Evolutionary conservation across 2,113 vertebrate genomes (phyloP).

Genomic region (Noctilio leporinus): DNA sequence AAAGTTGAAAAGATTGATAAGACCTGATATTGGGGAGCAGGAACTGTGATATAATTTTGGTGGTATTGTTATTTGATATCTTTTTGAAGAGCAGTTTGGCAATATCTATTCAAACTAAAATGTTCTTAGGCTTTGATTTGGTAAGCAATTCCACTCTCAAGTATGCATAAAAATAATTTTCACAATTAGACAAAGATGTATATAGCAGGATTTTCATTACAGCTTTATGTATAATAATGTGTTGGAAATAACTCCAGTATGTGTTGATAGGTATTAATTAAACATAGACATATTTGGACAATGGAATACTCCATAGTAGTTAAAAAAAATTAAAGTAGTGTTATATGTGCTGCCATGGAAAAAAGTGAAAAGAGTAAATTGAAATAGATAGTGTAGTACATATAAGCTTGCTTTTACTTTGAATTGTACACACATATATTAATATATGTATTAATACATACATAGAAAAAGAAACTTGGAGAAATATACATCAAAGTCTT

Average conservation of each 20-base stretch:
- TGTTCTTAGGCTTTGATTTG: neutral
- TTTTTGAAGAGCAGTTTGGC: neutral
- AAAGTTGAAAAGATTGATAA: no score
- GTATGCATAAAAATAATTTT: neutral
- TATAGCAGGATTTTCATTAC: neutral
- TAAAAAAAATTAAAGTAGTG: neutral
- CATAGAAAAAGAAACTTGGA: neutral
- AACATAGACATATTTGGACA: neutral
- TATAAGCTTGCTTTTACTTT: neutral
- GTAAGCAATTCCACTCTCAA: neutral
- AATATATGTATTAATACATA: neutral
- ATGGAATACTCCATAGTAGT: neutral
- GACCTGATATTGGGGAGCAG: neutral
- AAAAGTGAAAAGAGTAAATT: constrained; percentile 9
- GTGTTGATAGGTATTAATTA: neutral
- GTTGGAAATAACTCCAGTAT: neutral
- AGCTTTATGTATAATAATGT: neutral
- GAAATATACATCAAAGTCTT: neutral
- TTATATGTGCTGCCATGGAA: neutral
- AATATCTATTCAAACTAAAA: neutral
- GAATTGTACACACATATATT: neutral
- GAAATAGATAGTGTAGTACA: neutral
- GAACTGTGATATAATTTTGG: neutral
- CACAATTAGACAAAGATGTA: neutral
- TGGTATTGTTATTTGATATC: neutral